These are phyloP conservation scores for Dasyornis broadbenti DNA, from an alignment of 2,113 vertebrate genomes.

Conservation along the genomic window DNA sequence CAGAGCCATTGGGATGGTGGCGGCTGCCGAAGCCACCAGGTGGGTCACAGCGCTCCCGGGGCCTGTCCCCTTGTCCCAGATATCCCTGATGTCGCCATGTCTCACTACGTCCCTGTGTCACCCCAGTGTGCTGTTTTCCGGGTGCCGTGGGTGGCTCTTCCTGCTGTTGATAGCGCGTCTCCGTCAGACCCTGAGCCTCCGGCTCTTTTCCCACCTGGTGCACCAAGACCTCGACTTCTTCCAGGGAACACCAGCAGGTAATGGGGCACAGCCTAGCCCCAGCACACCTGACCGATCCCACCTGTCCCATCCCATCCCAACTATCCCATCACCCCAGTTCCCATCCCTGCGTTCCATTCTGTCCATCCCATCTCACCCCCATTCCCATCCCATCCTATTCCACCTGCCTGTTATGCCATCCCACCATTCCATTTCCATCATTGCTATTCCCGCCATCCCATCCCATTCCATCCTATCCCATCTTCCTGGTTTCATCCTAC, in stretches of 20 bases:
- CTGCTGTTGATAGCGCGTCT: rapidly evolving
- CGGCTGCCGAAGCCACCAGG: background rate
- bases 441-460: background rate
- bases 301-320: background rate
- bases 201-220: background rate
- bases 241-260: background rate
- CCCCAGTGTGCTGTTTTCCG: background rate
- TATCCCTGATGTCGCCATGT: rapidly evolving
- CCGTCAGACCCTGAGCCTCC: background rate
- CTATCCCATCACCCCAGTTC: no score
- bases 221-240: background rate
- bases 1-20: background rate
- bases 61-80: background rate
- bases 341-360: background rate
- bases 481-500: background rate
- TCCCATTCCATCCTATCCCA: background rate
- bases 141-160: background rate
- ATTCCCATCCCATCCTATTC: no score
- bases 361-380: background rate
- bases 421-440: background rate
- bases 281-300: background rate
- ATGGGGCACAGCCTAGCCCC: rapidly evolving
- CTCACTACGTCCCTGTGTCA: rapidly evolving
- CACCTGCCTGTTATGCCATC: background rate
- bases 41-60: background rate